Percentiles rank a stretch among this genome's conserved stretches.
These are phyloP conservation scores for Montipora cactus DNA, from an alignment of 64 coral and sea anemone species.

Conservation along the genomic window DNA sequence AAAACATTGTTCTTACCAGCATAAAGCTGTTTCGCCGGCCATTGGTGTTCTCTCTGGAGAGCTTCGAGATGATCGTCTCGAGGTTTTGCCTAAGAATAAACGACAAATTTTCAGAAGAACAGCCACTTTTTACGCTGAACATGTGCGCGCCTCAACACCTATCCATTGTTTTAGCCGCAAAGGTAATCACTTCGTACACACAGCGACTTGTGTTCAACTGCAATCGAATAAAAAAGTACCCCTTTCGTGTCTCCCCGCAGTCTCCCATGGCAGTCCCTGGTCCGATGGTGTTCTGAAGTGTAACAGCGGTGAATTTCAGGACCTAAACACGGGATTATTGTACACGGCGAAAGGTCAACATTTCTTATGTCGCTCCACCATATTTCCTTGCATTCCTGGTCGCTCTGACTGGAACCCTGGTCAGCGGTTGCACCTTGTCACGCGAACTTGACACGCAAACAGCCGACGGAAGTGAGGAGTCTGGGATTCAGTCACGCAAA, in stretches of 20 bases:
- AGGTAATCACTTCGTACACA: slow-evolving; percentile 28
- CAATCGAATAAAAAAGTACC: slow-evolving; percentile 42
- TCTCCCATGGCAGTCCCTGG: slow-evolving; percentile 64
- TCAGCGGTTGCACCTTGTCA: slow-evolving; percentile 74
- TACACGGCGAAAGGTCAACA: slow-evolving; percentile 81
- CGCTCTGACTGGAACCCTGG: slow-evolving; percentile 76
- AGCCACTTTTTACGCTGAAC: slow-evolving; percentile 44
- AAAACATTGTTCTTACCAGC: slow-evolving; percentile 58
- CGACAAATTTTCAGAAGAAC: slow-evolving; percentile 8
- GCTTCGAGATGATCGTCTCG: slow-evolving; percentile 81
- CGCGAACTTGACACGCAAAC: slow-evolving; percentile 58
- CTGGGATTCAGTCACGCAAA: slow-evolving; percentile 39
- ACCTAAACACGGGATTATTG: slow-evolving; percentile 54
- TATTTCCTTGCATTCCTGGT: slow-evolving; percentile 76
- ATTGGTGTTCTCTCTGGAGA: slow-evolving; percentile 71
- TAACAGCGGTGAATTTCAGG: slow-evolving; percentile 16
- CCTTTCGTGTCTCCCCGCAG: slow-evolving; percentile 63
- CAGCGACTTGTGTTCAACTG: background rate
- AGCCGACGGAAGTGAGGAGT: slow-evolving; percentile 1
- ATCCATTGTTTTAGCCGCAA: slow-evolving; percentile 47
- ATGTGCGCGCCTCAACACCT: slow-evolving; percentile 50
- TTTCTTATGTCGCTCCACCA: slow-evolving; percentile 59
- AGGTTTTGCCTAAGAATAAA: slow-evolving; percentile 63
- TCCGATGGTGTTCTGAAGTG: slow-evolving; percentile 30
- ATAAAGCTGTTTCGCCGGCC: slow-evolving; percentile 65